phyloP scores from a whole-genome alignment of 2,888 invertebrate species.

The Trachelus troglodyta region DNA sequence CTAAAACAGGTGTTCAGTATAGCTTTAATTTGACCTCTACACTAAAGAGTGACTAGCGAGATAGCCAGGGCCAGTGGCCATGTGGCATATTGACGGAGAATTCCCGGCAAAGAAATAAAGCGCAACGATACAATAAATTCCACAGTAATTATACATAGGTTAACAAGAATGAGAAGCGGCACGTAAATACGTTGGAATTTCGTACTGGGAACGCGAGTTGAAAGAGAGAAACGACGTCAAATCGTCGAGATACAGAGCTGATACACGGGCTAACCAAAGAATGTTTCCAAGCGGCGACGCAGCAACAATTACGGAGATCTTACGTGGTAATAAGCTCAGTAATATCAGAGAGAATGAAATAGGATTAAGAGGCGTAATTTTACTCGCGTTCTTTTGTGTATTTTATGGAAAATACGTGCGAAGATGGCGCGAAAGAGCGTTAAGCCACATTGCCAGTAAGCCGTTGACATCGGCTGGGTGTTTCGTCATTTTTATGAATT shows the following conservation, averaged over 20 bases:
- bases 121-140: not conserved
- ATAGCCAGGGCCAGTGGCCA: slow-evolving; percentile 30
- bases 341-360: not conserved
- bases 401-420: slow-evolving; percentile 47
- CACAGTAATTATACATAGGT: slow-evolving; percentile 4
- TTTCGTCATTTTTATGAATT: slow-evolving; percentile 14
- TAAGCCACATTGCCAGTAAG: slow-evolving; percentile 52
- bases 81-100: slow-evolving; percentile 39
- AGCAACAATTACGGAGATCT: not conserved
- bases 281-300: slow-evolving; percentile 19
- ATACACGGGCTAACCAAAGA: slow-evolving; percentile 42
- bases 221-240: slow-evolving; percentile 20
- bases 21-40: slow-evolving; percentile 19
- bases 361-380: not conserved
- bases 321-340: not conserved
- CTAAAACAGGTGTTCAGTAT: slow-evolving; percentile 11
- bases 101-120: slow-evolving; percentile 9
- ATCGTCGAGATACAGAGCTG: slow-evolving; percentile 16
- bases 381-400: slow-evolving; percentile 15
- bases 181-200: slow-evolving; percentile 15
- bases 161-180: slow-evolving; percentile 2
- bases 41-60: slow-evolving; percentile 21
- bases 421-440: slow-evolving; percentile 69
- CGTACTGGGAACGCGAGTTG: slow-evolving; percentile 8
- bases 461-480: slow-evolving; percentile 44